Conservation (phyloP, 2,888 invertebrate species). For the Hydriomena furcata region DNA sequence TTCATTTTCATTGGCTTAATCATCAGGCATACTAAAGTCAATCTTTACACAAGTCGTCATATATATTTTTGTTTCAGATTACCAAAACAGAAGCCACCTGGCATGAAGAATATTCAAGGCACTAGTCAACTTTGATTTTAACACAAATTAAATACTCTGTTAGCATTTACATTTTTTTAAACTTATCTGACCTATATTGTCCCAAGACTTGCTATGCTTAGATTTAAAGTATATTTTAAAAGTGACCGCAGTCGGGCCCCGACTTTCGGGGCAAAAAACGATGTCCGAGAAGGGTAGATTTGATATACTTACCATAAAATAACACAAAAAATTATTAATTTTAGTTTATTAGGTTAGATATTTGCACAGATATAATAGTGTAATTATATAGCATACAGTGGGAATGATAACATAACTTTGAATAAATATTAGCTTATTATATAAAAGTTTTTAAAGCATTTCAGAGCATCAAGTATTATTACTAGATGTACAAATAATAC, state of each 20-base stretch:
- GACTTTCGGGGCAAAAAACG: no score
- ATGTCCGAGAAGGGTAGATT: no score
- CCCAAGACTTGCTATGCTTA: no score
- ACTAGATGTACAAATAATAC: constrained; percentile 4
- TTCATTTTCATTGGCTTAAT: no score
- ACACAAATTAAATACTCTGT: constrained; percentile 2
- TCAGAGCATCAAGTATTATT: neutral
- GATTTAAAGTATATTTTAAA: no score
- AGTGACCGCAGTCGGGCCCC: no score
- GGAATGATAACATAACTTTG: neutral
- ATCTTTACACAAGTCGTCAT: no score
- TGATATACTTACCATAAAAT: no score
- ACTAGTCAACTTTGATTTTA: constrained; percentile 66
- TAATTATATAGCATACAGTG: constrained; percentile 1
- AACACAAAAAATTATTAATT: constrained; percentile 15
- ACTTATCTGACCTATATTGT: no score
- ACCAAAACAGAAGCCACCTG: constrained; percentile 72
- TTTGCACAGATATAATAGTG: neutral
- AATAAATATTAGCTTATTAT: constrained; percentile 9
- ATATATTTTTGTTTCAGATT: constrained; percentile 53
- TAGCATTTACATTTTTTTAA: neutral
- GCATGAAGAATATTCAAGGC: constrained; percentile 72
- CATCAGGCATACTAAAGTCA: no score
- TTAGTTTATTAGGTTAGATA: constrained; percentile 19
- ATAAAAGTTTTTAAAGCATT: constrained; percentile 7